These are phyloP conservation scores for Lordiphosa collinella DNA, from an alignment of 1,140 invertebrate species.

Conservation along the genomic window DNA sequence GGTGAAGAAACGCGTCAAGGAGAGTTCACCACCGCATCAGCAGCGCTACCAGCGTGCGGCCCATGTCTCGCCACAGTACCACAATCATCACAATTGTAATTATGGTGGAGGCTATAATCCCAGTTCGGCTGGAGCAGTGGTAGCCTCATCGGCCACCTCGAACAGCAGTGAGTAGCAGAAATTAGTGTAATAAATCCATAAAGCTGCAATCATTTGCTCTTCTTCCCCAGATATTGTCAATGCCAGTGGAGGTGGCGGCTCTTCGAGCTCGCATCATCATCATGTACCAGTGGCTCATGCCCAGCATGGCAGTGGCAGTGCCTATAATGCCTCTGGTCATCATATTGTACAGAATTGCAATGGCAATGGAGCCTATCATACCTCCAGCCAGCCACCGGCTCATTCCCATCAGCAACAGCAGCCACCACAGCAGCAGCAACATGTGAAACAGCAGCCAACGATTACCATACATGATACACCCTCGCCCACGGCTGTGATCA, in stretches of 20 bases:
- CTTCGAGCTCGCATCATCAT: constrained; percentile 61
- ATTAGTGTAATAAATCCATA: neutral
- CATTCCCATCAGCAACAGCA: constrained; percentile 61
- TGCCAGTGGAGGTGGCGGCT: constrained; percentile 39
- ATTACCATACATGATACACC: constrained; percentile 96
- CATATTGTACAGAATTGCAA: constrained; percentile 65
- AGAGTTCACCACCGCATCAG: constrained; percentile 92
- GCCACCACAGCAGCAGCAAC: constrained; percentile 19
- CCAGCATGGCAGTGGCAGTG: constrained; percentile 41
- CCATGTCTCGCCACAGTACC: constrained; percentile 78
- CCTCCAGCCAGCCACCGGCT: constrained; percentile 34
- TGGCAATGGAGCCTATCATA: constrained; percentile 56
- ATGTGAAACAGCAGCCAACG: constrained; percentile 81
- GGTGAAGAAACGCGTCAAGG: constrained; percentile 98
- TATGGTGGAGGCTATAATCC: constrained; percentile 60
- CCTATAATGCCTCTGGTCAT: constrained; percentile 49
- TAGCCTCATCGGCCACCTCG: constrained; percentile 61
- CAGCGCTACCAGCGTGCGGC: constrained; percentile 81
- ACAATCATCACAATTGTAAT: constrained; percentile 74
- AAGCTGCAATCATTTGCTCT: no score
- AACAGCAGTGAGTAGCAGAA: constrained; percentile 54
- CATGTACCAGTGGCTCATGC: constrained; percentile 53
- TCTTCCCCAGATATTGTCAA: constrained; percentile 61
- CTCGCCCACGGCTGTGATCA: constrained; percentile 93
- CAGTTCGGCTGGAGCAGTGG: constrained; percentile 43